Conservation (phyloP, 2,113 vertebrate genomes). For the Rhynchopsitta pachyrhyncha region DNA sequence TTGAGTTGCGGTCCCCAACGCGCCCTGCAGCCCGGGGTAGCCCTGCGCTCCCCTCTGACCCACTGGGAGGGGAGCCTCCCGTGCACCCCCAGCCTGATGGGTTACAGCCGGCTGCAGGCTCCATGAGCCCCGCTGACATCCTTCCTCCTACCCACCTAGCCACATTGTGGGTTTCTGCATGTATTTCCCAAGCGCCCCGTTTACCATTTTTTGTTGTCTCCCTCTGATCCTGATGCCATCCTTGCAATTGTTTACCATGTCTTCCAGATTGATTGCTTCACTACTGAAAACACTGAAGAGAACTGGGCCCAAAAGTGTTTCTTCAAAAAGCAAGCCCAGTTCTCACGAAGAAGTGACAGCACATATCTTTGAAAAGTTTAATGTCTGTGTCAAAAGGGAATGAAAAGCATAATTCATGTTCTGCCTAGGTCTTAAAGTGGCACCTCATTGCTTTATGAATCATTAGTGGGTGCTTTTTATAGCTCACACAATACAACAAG, state of each 20-base stretch:
- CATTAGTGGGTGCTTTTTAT: neutral
- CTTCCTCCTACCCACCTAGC: rapidly evolving
- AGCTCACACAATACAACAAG: rapidly evolving
- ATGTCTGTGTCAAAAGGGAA: neutral
- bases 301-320: neutral
- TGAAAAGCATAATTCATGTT: neutral
- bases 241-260: neutral
- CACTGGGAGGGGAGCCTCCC: rapidly evolving
- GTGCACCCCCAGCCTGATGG: rapidly evolving
- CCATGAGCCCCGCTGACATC: neutral
- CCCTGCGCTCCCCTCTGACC: rapidly evolving
- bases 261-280: neutral
- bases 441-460: neutral
- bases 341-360: neutral
- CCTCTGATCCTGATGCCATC: neutral
- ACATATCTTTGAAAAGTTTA: neutral
- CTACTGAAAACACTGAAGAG: neutral
- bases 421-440: neutral
- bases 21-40: neutral
- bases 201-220: too few relatives aligned
- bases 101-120: neutral
- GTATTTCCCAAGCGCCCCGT: too few relatives aligned
- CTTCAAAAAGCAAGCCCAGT: neutral
- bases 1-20: neutral
- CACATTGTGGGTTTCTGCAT: rapidly evolving